Conservation (phyloP, 2,888 invertebrate species). For the Drosophila ochracea region DNA sequence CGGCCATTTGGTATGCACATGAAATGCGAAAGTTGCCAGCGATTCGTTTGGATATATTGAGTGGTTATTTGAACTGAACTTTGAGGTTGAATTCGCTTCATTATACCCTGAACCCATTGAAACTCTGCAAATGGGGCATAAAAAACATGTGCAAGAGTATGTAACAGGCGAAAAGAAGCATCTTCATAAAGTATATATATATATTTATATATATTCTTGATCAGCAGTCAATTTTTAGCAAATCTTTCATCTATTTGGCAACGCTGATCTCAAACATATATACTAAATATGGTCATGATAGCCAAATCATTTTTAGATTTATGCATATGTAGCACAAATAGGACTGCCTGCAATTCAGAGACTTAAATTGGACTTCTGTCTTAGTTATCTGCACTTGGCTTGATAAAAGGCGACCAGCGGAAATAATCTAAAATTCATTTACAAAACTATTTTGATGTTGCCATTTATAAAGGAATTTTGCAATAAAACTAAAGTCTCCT, state of each 20-base stretch:
- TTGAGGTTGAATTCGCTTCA: slow-evolving; percentile 80
- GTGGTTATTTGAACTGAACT: slow-evolving; percentile 81
- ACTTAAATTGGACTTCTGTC: background rate
- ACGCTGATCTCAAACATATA: background rate
- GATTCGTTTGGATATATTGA: slow-evolving; percentile 68
- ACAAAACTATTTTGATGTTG: background rate
- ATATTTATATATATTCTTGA: background rate
- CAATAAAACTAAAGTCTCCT: background rate
- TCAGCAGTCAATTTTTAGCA: background rate
- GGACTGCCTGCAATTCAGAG: background rate
- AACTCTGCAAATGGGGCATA: background rate
- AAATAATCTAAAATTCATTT: background rate
- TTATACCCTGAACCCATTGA: slow-evolving; percentile 16
- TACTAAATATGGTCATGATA: background rate
- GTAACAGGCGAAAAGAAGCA: background rate
- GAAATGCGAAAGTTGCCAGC: slow-evolving; percentile 56
- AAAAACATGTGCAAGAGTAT: background rate
- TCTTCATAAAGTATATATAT: background rate
- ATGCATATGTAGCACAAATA: background rate
- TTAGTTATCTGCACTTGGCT: background rate
- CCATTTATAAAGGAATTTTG: background rate
- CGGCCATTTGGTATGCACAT: slow-evolving; percentile 77
- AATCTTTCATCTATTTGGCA: background rate
- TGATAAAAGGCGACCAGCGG: background rate
- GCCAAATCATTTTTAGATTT: background rate